These are phyloP conservation scores for Centruroides sculpturatus DNA, from an alignment of 1,140 invertebrate species.

Conservation along the genomic window DNA sequence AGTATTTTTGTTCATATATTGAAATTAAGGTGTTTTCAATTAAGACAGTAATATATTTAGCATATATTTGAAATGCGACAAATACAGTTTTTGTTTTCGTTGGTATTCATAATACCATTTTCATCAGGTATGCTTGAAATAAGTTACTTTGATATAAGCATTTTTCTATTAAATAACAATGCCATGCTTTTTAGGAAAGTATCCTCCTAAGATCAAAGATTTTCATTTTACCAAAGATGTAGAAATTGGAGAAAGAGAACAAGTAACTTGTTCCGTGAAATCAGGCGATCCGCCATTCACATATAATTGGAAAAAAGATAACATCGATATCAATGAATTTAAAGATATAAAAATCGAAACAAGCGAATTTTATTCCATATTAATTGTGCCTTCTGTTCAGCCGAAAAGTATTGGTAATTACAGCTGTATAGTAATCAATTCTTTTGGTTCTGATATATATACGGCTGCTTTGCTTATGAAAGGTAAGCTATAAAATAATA, in stretches of 20 bases:
- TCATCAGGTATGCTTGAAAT: too few species aligned
- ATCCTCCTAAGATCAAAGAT: conserved; percentile 3
- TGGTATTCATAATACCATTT: too few species aligned
- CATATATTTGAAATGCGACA: too few species aligned
- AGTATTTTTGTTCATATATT: too few species aligned
- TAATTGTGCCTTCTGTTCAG: too few species aligned
- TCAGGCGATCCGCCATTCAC: conserved; percentile 16
- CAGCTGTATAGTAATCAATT: conserved; percentile 2
- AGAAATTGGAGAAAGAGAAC: conserved; percentile 45
- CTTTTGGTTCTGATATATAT: background rate
- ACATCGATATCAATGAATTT: background rate
- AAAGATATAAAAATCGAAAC: background rate
- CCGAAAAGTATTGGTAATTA: conserved; percentile 5
- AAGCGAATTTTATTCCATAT: background rate
- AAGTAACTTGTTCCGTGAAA: conserved; percentile 31
- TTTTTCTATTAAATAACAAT: too few species aligned
- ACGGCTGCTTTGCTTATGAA: background rate
- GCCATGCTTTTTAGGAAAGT: background rate
- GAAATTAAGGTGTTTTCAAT: too few species aligned
- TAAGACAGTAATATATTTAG: too few species aligned
- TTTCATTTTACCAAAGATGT: conserved; percentile 31
- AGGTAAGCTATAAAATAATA: background rate
- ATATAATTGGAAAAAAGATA: conserved; percentile 15
- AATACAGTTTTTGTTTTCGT: too few species aligned
- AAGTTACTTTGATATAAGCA: too few species aligned